Evolutionary conservation across 2,113 vertebrate genomes (phyloP).

Genomic region (Corapipo altera): DNA sequence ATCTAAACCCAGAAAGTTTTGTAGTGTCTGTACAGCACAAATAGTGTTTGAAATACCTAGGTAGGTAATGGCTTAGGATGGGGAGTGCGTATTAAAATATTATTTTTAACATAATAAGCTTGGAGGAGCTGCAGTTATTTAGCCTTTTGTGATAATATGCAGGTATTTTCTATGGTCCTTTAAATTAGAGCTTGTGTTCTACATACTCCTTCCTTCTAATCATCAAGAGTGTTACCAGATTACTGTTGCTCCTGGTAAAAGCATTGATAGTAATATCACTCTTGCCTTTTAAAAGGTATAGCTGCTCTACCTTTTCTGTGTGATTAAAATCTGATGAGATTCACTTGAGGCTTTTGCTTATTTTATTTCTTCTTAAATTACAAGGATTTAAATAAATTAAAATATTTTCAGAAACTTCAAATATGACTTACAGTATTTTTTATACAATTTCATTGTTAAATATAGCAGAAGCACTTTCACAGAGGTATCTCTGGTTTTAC

Average conservation of each 20-base stretch:
- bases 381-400: background rate
- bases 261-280: background rate
- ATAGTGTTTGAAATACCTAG: background rate
- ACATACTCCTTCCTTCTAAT: background rate
- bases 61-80: background rate
- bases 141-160: background rate
- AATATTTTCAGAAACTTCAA: background rate
- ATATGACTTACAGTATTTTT: background rate
- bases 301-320: background rate
- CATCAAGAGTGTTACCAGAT: background rate
- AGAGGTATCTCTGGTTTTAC: background rate
- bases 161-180: background rate
- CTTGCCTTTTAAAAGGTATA: background rate
- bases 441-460: background rate
- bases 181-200: background rate
- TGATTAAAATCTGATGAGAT: background rate
- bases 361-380: background rate
- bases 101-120: background rate
- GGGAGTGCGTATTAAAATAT: background rate
- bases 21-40: background rate
- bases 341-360: background rate
- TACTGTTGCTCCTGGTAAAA: background rate
- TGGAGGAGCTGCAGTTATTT: background rate
- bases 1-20: background rate
- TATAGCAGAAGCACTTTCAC: background rate